Evolutionary conservation across 1,140 invertebrate species (phyloP).

Genomic region (Microplitis demolitor): DNA sequence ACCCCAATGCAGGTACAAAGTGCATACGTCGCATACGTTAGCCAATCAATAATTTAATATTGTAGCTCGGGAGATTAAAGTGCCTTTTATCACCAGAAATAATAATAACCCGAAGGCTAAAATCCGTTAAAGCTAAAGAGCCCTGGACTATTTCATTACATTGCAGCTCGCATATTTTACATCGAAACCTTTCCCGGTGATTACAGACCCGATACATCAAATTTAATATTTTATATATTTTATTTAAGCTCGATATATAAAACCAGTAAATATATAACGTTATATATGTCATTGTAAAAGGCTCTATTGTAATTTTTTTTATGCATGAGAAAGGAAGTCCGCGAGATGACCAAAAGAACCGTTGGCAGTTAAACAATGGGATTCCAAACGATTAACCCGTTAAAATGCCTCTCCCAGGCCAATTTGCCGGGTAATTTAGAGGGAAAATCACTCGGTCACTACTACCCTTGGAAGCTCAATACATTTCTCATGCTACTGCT

Average conservation of each 20-base stretch:
- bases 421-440: conserved; percentile 59
- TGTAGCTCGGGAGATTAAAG: conserved; percentile 51
- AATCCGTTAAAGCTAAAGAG: not conserved
- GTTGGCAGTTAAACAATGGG: conserved; percentile 55
- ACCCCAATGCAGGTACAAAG: conserved; percentile 46
- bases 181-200: too few relatives aligned
- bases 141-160: conserved; percentile 1
- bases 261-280: not conserved
- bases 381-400: conserved; percentile 57
- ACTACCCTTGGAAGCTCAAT: not conserved
- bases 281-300: not conserved
- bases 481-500: too few relatives aligned
- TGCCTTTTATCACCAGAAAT: conserved; percentile 37
- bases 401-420: conserved; percentile 44
- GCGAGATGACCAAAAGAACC: conserved; percentile 50
- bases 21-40: conserved; percentile 61
- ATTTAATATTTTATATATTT: not conserved
- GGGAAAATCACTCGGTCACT: conserved; percentile 56
- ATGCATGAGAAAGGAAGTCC: conserved; percentile 29
- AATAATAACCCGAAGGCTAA: not conserved
- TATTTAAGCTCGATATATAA: not conserved
- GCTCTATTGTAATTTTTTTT: too few relatives aligned
- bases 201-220: too few relatives aligned
- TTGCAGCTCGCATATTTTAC: not conserved
- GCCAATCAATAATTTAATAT: conserved; percentile 64